These are phyloP conservation scores for Microhierax caerulescens DNA, from an alignment of 2,797 vertebrate genomes.

Conservation along the genomic window DNA sequence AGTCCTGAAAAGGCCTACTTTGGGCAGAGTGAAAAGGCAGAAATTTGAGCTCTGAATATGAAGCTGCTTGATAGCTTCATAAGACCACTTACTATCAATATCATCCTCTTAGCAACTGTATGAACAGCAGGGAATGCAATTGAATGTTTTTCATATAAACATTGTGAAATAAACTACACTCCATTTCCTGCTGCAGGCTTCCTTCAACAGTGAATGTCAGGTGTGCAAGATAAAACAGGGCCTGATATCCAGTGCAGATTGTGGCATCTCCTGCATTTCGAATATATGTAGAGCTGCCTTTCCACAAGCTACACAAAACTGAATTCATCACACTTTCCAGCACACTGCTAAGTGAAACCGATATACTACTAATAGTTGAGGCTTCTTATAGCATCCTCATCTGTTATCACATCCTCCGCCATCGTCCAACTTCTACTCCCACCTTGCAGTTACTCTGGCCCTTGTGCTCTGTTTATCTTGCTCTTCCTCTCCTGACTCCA, in stretches of 20 bases:
- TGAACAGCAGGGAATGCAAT: slow-evolving; percentile 31
- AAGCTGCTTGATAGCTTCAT: slow-evolving; percentile 6
- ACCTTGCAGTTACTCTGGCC: slow-evolving; percentile 37
- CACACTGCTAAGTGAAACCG: slow-evolving; percentile 28
- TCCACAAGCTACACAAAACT: background rate
- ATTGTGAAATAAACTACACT: slow-evolving; percentile 12
- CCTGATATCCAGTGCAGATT: background rate
- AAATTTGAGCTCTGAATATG: slow-evolving; percentile 14
- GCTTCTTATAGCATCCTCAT: slow-evolving; percentile 50
- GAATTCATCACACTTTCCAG: background rate
- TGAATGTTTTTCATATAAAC: slow-evolving; percentile 40
- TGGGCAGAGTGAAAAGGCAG: background rate
- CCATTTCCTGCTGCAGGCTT: background rate
- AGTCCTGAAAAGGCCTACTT: background rate
- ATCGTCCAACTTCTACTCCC: slow-evolving; percentile 17
- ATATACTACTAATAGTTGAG: slow-evolving; percentile 46
- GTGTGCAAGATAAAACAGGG: slow-evolving; percentile 3
- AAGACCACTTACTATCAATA: slow-evolving; percentile 42
- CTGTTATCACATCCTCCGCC: slow-evolving; percentile 48
- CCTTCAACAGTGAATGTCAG: slow-evolving; percentile 22
- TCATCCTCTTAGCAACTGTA: slow-evolving; percentile 41
- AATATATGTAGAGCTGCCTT: background rate
- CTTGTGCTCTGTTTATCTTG: slow-evolving; percentile 29
- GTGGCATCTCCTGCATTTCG: background rate
- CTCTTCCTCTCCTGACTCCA: background rate